Evolutionary conservation across 1,140 invertebrate species (phyloP).

Genomic region (Archivesica marissinica): DNA sequence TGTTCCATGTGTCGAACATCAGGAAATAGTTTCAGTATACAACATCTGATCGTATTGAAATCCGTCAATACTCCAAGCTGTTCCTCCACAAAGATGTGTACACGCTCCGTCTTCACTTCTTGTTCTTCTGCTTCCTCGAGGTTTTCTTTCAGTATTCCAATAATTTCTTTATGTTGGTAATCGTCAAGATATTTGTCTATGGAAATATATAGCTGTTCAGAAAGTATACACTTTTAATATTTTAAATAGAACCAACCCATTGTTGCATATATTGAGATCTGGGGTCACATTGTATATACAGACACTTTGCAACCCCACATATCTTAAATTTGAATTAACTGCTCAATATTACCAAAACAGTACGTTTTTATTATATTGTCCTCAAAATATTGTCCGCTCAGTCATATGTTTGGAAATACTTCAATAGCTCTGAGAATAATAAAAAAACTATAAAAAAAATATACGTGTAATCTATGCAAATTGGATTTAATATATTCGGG

Average conservation of each 20-base stretch:
- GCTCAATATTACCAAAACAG: neutral
- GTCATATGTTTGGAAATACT: no score
- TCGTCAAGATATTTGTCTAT: neutral
- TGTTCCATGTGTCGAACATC: neutral
- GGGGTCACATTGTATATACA: neutral
- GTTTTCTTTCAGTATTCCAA: neutral
- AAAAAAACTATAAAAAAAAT: no score
- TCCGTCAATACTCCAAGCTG: neutral
- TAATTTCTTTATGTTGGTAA: neutral
- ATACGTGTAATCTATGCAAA: no score
- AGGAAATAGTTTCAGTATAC: constrained; percentile 4
- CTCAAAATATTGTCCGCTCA: no score
- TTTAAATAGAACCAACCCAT: no score
- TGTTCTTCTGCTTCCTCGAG: neutral
- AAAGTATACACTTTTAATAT: neutral
- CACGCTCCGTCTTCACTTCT: neutral
- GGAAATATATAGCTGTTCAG: neutral
- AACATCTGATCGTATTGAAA: neutral
- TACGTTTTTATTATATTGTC: neutral
- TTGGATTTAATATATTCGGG: no score
- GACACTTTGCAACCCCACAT: neutral
- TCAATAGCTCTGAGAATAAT: no score
- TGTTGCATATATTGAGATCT: neutral
- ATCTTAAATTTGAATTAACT: neutral
- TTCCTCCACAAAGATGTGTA: constrained; percentile 13